phyloP scores from a whole-genome alignment of 2,113 vertebrate genomes.

The Mastomys coucha region DNA sequence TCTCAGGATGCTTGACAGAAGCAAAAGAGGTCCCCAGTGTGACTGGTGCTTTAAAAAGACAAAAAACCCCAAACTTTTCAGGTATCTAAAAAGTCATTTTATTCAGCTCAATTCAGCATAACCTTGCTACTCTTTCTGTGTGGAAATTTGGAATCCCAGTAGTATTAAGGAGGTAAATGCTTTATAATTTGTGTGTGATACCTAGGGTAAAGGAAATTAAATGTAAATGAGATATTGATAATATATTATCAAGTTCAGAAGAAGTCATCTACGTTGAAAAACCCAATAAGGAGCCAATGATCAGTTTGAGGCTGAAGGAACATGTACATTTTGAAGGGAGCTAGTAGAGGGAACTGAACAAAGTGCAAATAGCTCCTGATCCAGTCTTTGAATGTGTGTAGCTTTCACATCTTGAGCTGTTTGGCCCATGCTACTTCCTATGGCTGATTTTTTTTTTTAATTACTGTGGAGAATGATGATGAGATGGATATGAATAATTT shows the following conservation, averaged over 20 bases:
- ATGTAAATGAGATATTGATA: slow-evolving; percentile 26
- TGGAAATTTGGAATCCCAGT: neutral
- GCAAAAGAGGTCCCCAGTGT: neutral
- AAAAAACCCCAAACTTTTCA: neutral
- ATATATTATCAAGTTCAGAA: neutral
- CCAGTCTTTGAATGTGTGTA: neutral
- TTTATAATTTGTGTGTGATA: neutral
- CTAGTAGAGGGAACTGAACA: neutral
- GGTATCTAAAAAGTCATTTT: neutral
- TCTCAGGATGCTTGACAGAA: slow-evolving; percentile 22
- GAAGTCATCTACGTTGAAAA: neutral
- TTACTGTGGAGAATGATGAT: slow-evolving; percentile 17
- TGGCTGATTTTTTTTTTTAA: neutral
- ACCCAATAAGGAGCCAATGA: neutral
- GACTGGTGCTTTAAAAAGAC: neutral
- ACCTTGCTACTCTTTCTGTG: neutral
- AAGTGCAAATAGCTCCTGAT: neutral
- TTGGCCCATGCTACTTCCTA: neutral
- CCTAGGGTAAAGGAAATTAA: neutral
- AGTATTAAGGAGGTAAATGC: neutral
- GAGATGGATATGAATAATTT: slow-evolving; percentile 45
- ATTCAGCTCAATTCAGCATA: neutral
- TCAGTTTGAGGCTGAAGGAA: neutral
- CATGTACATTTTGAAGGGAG: slow-evolving; percentile 22
- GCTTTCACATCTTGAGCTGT: neutral